Evolutionary conservation across 1,140 invertebrate species (phyloP), one percentile per base, ranked within the genome.

Genomic region (Drosophila littoralis): DNA sequence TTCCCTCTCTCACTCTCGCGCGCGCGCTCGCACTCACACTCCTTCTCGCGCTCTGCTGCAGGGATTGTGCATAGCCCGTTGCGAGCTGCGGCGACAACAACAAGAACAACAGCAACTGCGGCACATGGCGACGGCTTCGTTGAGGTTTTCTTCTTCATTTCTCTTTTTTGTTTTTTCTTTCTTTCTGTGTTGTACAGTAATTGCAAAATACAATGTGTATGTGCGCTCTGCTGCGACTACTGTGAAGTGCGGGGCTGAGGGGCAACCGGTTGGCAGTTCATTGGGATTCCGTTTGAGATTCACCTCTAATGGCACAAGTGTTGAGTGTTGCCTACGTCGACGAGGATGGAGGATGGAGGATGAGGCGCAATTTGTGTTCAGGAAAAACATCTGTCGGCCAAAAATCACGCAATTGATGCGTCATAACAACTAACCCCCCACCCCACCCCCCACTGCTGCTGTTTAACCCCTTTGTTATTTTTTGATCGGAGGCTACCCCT

Each of bases 351-450:
- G 38, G 22, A 28, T 45, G 17, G 59, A 71, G 50, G 48, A 69
- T 69, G 63, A 77, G 42, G 42, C 42, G 51, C 51, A 36, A 15
- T 54, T 36, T 36, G 13, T 10, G 33, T 12, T 42, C 33, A n/a
- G 54, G n/a, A 50, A 69, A 77, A 79, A 88, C 83, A 88, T 88
- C 83, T 88, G 83, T 79, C 75, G 65, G 68, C 60, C 65, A 65
- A 80, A 77, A 74, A 83, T 83, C 84, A 72, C 55, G 54, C 79
- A 79, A 59, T 79, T 88, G 83, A 88, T 86, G 83, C 83, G 83
- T 88, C 79, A 88, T 74, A 79, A 83, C 45, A 76, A 59, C 66
- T 54, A 51, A 55, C 55, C 54, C 55, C 40, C 32, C 10, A 13
- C 2, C 28, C 3, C 4, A 12, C 6, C 40, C 13, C 8, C 13